phyloP scores from a whole-genome alignment of 2,888 invertebrate species.

The Salpingus planirostris region DNA sequence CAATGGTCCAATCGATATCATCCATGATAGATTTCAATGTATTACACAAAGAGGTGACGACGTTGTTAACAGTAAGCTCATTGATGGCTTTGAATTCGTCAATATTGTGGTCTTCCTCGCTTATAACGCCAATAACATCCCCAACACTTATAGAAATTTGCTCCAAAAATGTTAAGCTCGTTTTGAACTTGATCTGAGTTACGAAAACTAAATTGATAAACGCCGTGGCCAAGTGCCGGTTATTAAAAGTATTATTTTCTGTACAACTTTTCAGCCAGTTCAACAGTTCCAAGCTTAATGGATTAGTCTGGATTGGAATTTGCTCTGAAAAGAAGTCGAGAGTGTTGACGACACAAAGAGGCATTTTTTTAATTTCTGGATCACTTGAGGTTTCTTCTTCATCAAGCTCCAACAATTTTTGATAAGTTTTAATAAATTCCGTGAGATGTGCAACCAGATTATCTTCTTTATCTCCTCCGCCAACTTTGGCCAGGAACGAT shows the following conservation, averaged over 20 bases:
- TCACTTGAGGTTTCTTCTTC: conserved; percentile 31
- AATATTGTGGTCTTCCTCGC: conserved; percentile 32
- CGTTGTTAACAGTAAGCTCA: conserved; percentile 32
- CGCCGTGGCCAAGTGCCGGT: conserved; percentile 27
- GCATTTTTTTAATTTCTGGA: conserved; percentile 33
- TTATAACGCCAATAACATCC: conserved; percentile 39
- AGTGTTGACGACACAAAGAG: conserved; percentile 27
- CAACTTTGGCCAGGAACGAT: conserved; percentile 38
- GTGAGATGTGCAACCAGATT: conserved; percentile 19
- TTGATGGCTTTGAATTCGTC: conserved; percentile 37
- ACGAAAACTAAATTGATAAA: conserved; percentile 37
- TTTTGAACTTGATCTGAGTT: conserved; percentile 34
- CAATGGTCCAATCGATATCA: conserved; percentile 39
- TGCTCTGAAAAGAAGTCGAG: conserved; percentile 25
- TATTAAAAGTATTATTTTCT: conserved; percentile 28
- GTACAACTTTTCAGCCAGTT: conserved; percentile 39
- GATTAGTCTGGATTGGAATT: conserved; percentile 23
- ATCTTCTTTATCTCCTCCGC: conserved; percentile 13
- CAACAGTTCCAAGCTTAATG: conserved; percentile 32
- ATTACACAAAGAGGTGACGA: conserved; percentile 36
- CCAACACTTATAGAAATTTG: conserved; percentile 41
- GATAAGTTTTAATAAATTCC: conserved; percentile 28
- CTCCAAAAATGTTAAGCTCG: conserved; percentile 37
- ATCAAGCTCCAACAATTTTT: conserved; percentile 32
- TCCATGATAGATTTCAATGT: conserved; percentile 38